phyloP scores from a whole-genome alignment of 2,888 invertebrate genomes.

The Sarcophaga caerulescens region DNA sequence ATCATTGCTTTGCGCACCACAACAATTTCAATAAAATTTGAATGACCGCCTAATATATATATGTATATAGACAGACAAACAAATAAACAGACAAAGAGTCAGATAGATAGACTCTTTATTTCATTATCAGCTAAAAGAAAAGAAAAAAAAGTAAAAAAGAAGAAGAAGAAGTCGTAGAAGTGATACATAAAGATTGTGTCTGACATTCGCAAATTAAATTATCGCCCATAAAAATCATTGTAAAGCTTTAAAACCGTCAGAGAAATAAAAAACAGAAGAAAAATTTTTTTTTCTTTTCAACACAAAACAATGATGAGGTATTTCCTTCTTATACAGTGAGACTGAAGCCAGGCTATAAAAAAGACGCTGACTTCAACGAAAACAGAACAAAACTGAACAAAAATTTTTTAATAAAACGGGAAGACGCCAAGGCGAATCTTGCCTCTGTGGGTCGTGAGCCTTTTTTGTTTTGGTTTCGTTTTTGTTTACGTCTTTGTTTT shows the following conservation, averaged over 20 bases:
- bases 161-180: not conserved
- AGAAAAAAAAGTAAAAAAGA: no score
- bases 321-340: not conserved
- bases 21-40: not conserved
- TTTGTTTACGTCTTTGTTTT: not conserved
- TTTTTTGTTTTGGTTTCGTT: not conserved
- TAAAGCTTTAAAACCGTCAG: constrained; percentile 7
- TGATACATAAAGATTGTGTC: constrained; percentile 15
- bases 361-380: no score
- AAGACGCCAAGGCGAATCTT: constrained; percentile 42
- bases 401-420: constrained; percentile 8
- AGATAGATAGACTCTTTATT: not conserved
- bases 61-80: no score
- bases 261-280: not conserved
- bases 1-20: not conserved
- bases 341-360: not conserved
- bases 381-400: constrained; percentile 5
- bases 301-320: not conserved
- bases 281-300: not conserved
- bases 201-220: constrained; percentile 64
- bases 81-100: not conserved
- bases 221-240: constrained; percentile 58
- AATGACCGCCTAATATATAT: not conserved
- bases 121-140: not conserved
- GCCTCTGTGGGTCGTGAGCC: not conserved